These are phyloP conservation scores for Leptodactylus fallax DNA, from an alignment of 2,797 vertebrate genomes.

Conservation along the genomic window DNA sequence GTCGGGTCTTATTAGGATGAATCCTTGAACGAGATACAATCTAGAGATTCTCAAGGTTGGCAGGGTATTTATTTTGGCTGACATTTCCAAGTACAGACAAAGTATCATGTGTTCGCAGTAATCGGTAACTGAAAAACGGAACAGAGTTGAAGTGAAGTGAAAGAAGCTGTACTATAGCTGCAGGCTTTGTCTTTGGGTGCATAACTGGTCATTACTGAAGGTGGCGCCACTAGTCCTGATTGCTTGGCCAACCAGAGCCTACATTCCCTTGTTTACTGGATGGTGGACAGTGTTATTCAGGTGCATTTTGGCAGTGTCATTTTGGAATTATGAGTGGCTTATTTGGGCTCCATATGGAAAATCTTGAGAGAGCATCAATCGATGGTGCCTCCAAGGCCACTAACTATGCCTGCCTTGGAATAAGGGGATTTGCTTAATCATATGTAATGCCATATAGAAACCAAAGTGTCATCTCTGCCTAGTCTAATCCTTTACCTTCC, in stretches of 20 bases:
- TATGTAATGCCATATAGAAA: too few species aligned
- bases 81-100: conserved; percentile 26
- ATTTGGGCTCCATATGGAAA: too few species aligned
- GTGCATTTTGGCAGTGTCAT: too few species aligned
- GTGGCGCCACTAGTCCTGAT: not conserved
- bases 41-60: conserved; percentile 28
- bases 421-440: too few species aligned
- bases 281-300: too few species aligned
- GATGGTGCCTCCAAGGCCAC: too few species aligned
- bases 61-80: conserved; percentile 40
- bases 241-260: not conserved
- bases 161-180: not conserved
- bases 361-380: too few species aligned
- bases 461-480: too few species aligned
- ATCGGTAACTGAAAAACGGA: not conserved
- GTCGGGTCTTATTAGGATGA: not conserved
- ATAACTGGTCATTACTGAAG: not conserved
- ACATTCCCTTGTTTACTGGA: too few species aligned
- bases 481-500: not conserved
- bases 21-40: conserved; percentile 24
- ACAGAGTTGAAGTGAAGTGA: not conserved
- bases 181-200: not conserved
- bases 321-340: too few species aligned
- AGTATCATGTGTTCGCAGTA: conserved; percentile 5
- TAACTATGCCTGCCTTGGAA: too few species aligned